phyloP scores from a whole-genome alignment of 2,888 invertebrate genomes.

The Smittia aterrima region DNA sequence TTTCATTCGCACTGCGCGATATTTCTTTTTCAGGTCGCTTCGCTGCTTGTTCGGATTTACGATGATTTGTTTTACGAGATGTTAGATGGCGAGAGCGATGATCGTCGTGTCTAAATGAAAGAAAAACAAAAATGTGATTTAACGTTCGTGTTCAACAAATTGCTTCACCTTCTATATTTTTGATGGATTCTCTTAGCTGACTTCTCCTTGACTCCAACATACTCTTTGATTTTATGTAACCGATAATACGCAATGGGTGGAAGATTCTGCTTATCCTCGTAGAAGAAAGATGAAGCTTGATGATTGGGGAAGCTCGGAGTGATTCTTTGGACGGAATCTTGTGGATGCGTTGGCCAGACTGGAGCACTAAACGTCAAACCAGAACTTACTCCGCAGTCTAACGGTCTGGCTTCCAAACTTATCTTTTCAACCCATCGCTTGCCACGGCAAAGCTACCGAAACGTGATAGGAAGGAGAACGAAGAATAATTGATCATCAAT shows the following conservation, averaged over 20 bases:
- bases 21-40: not conserved
- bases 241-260: conserved; percentile 89
- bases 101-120: not conserved
- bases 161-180: conserved; percentile 21
- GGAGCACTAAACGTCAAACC: conserved; percentile 96
- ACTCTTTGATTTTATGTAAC: conserved; percentile 61
- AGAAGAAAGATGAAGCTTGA: conserved; percentile 92
- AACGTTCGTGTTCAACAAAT: not conserved
- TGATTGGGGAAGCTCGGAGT: conserved; percentile 86
- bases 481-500: not conserved
- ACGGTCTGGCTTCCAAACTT: conserved; percentile 85
- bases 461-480: not conserved
- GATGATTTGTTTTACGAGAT: not conserved
- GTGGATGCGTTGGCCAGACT: conserved; percentile 90
- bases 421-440: conserved; percentile 90
- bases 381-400: conserved; percentile 92
- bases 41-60: not conserved
- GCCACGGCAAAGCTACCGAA: conserved; percentile 76
- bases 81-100: not conserved
- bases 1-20: not conserved
- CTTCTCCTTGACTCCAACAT: conserved; percentile 29
- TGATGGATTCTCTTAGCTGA: conserved; percentile 32
- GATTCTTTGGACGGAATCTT: conserved; percentile 83
- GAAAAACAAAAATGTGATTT: not conserved
- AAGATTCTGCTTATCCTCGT: conserved; percentile 80